Base-by-base conservation (phyloP, 2,797 vertebrate genomes). In the Tamandua tetradactyla region DNA sequence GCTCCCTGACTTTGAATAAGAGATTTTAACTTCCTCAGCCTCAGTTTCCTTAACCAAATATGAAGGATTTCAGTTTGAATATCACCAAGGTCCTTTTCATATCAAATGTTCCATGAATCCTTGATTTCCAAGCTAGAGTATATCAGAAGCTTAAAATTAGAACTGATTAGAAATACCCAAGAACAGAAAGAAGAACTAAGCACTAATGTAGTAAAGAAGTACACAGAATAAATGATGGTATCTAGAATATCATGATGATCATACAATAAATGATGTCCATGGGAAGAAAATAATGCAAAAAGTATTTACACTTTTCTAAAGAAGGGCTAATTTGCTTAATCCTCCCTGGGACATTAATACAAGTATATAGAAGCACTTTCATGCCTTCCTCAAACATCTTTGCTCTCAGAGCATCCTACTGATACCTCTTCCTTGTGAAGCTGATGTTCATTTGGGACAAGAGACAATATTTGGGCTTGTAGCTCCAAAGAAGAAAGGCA, bases 11-110 rank as follows among this genome's bases (percentile, higher is more conserved):
- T 30, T 75, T 66, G 23, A 40, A 62, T 35, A 13, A 0, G 0
- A 75, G 10, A 8, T 8, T 80, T 61, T 42, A 14, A 23, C 94
- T 57, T 52, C 59, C 61, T 55, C 27, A 95, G 44, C 79, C 66
- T 92, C 71, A 22, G 27, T 89, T 57, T 96, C 86, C 71, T 86
- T 75, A 69, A 0, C 37, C 61, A 75, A 82, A 61, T 30, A 79
- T 20, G 42, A 92, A 68, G 1, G 20, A 7, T 76, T 88, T 83
- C 7, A 40, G 7, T 22, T 55, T 11, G 74, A 55, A 49, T 2
- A 80, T 49, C 13, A 59, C 12, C 92, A 82, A 92, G 22, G 5
- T 42, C 8, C 20, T 59, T 66, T 82, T 71, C 11, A 69, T 82
- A 83, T 44, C 52, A 84, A 40, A 7, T n/a, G 69, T 22, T 83